phyloP scores from a whole-genome alignment of 1,140 invertebrate genomes.

The Lordiphosa collinella region DNA sequence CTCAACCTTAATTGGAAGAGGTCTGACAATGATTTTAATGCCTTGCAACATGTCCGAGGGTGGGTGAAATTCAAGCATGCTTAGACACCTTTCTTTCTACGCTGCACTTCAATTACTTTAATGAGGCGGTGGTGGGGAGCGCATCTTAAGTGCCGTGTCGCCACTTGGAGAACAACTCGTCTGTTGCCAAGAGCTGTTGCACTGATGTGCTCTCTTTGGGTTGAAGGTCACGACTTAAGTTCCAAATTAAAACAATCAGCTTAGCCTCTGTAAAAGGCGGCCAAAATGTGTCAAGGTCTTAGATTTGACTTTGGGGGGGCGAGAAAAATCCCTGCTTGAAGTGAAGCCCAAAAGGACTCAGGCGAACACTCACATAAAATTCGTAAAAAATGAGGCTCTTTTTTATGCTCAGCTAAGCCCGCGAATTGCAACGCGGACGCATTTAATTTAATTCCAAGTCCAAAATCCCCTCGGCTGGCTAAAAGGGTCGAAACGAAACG shows the following conservation, averaged over 20 bases:
- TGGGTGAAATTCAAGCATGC: conserved; percentile 43
- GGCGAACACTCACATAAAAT: conserved; percentile 1
- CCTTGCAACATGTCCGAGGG: conserved; percentile 36
- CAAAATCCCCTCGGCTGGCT: conserved; percentile 3
- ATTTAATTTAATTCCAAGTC: conserved; percentile 66
- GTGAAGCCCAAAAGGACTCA: not conserved
- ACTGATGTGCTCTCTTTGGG: conserved; percentile 47
- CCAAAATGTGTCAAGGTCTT: conserved; percentile 68
- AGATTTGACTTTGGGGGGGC: conserved; percentile 49
- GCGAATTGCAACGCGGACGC: conserved; percentile 49
- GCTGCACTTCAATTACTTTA: conserved; percentile 64
- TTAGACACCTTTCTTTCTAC: conserved; percentile 61
- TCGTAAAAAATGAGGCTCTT: not conserved
- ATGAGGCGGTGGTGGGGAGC: conserved; percentile 19
- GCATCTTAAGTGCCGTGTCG: conserved; percentile 69
- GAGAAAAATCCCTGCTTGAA: too few species aligned
- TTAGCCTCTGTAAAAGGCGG: conserved; percentile 32
- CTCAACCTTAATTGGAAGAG: conserved; percentile 45
- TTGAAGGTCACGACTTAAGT: conserved; percentile 46
- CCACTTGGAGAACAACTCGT: conserved; percentile 66
- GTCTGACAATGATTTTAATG: conserved; percentile 73
- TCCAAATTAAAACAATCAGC: conserved; percentile 42
- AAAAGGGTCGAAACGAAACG: conserved; percentile 30
- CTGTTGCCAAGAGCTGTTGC: conserved; percentile 47
- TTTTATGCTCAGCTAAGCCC: conserved; percentile 20